Base-by-base conservation (phyloP, 2,888 invertebrate species). In the Octodonta nipae region DNA sequence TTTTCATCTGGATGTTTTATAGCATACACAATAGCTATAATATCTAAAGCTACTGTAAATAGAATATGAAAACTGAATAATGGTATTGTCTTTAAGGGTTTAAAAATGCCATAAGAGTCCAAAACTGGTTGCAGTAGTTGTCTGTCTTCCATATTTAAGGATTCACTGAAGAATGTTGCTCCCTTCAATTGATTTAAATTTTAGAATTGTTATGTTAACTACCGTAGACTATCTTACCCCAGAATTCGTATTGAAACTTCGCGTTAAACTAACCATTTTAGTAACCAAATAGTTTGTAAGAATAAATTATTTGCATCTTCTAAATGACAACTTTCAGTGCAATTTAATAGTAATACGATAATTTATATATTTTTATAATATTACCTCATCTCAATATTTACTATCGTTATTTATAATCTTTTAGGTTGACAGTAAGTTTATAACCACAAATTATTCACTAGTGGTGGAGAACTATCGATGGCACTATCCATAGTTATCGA, bases 101-200 rank as follows among this genome's bases (percentile, higher is more conserved):
- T 56, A 38, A 63, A 63, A 30, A 51, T 44, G 17, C 60, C 60
- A 44, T 56, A 58, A 1, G 60, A 56, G 30, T 60, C 60, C 24
- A 60, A 40, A 36, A 60, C 55, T 3, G 61, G 61, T 34, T 56
- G 55, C 12, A 62, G 44, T 35, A 52, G 49, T 44, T 60, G 55
- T 27, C 51, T 41, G 32, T 61, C 60, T 5, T 56, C 61, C 58
- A 60, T 58, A 38, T 54, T 59, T 27, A 50, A 51, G 13, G 61
- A 57, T 44, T 63, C 63, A 36, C 58, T 58, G 36, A 62, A 62
- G 49, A 63, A 63, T 36, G 60, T 62, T 15, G 61, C 63, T 25
- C 63, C 63, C 63, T 62, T 39, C 33, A 52, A 46, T 28, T 10
- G n/a, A 7, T 26, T 12, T 13, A 15, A 33, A 14, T 28, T 24